phyloP scores from a whole-genome alignment of 2,113 vertebrate species.

The Lutjanus erythropterus region DNA sequence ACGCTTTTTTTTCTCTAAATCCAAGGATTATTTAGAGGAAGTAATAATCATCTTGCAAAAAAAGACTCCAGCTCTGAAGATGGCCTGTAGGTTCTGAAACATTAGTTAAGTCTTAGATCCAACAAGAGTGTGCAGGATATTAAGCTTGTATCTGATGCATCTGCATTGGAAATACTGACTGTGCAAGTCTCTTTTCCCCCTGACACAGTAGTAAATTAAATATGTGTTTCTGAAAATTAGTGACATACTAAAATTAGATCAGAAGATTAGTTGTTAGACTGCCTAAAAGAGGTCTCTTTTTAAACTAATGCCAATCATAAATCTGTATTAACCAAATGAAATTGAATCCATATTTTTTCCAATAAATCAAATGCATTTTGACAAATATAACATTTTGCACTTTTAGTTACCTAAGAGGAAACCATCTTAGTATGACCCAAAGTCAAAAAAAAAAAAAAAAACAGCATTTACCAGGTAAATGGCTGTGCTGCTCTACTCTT shows the following conservation, averaged over 20 bases:
- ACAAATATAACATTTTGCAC: neutral
- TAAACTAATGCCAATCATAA: neutral
- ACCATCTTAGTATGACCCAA: neutral
- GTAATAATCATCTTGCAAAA: too few species aligned
- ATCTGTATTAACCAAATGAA: neutral
- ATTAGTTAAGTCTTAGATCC: too few species aligned
- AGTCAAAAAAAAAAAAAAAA: too few species aligned
- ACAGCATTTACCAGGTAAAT: neutral
- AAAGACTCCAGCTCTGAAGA: too few species aligned
- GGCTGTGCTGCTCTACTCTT: neutral
- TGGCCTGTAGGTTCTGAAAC: too few species aligned
- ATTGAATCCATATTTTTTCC: neutral
- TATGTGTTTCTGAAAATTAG: neutral
- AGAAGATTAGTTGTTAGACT: neutral
- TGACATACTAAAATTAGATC: neutral
- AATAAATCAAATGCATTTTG: neutral
- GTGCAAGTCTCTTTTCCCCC: neutral
- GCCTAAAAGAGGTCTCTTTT: neutral
- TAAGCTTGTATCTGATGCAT: neutral
- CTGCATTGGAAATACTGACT: neutral
- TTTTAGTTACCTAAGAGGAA: slow-evolving; percentile 12
- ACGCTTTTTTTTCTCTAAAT: too few species aligned
- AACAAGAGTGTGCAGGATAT: too few species aligned
- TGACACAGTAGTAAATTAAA: neutral
- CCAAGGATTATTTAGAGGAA: too few species aligned